These are phyloP conservation scores for Morpho achilles DNA, from an alignment of 2,888 invertebrate genomes.

Conservation along the genomic window DNA sequence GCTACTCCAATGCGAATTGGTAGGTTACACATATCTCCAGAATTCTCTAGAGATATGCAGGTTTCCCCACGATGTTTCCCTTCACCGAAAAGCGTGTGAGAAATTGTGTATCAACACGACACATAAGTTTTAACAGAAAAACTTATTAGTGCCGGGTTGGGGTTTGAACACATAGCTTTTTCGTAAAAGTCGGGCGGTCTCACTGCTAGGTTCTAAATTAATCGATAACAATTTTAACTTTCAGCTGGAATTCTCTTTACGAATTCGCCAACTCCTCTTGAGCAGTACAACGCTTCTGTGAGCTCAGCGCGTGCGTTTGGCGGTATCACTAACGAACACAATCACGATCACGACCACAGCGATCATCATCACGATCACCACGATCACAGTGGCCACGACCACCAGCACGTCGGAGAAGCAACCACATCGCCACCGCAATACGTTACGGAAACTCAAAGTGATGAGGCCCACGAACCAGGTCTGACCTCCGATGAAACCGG, in stretches of 20 bases:
- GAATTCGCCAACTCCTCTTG: conserved; percentile 80
- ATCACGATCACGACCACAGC: conserved; percentile 28
- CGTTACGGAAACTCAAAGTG: conserved; percentile 34
- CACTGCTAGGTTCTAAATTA: too few species aligned
- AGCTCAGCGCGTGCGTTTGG: conserved; percentile 81
- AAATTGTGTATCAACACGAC: too few species aligned
- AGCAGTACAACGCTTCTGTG: conserved; percentile 68
- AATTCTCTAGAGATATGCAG: too few species aligned
- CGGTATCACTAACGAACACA: conserved; percentile 53
- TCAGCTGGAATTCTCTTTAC: conserved; percentile 84
- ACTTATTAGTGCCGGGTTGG: too few species aligned
- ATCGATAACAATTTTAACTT: not conserved
- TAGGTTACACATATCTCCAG: too few species aligned
- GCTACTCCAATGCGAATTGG: too few species aligned
- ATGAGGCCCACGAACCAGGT: conserved; percentile 39
- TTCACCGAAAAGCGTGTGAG: too few species aligned
- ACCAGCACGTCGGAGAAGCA: conserved; percentile 27
- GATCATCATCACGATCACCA: conserved; percentile 27
- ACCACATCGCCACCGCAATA: conserved; percentile 22
- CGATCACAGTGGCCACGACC: conserved; percentile 29
- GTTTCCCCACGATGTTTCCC: too few species aligned
- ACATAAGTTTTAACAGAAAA: too few species aligned
- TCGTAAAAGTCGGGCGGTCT: too few species aligned
- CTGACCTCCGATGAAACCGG: conserved; percentile 53
- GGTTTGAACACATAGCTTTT: too few species aligned